A percentile compares a stretch with the other conserved stretches of the same genome.
These are phyloP conservation scores for Ramphastos sulfuratus DNA, from an alignment of 2,113 vertebrate species.

Conservation along the genomic window DNA sequence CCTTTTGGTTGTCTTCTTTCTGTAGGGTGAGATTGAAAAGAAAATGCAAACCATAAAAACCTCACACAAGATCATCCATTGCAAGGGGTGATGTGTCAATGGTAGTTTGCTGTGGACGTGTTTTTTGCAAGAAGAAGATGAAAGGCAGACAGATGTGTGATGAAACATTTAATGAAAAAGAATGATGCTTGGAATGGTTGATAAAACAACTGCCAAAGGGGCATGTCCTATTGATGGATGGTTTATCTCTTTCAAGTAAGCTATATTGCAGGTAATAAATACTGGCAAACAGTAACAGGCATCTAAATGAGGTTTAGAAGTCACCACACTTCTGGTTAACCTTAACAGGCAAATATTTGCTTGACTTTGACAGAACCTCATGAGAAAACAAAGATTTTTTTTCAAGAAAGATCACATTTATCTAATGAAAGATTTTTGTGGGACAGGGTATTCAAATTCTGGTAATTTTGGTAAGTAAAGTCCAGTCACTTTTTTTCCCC, in stretches of 20 bases:
- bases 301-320: not conserved
- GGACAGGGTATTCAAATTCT: not conserved
- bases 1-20: not conserved
- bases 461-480: not conserved
- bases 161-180: constrained; percentile 28
- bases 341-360: not conserved
- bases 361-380: not conserved
- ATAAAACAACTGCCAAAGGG: constrained; percentile 7
- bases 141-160: constrained; percentile 3
- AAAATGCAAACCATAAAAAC: not conserved
- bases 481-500: not conserved
- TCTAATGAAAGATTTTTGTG: not conserved
- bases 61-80: not conserved
- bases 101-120: not conserved
- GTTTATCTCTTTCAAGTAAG: constrained; percentile 16
- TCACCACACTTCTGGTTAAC: not conserved
- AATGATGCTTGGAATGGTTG: not conserved
- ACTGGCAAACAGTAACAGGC: not conserved
- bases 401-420: not conserved
- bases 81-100: not conserved
- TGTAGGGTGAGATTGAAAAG: not conserved
- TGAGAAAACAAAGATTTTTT: not conserved
- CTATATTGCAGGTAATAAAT: constrained; percentile 17
- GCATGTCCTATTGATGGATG: constrained; percentile 1
- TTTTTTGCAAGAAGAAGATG: not conserved